Conservation (phyloP, 2,888 invertebrate species). For the Epinotia ramella region DNA sequence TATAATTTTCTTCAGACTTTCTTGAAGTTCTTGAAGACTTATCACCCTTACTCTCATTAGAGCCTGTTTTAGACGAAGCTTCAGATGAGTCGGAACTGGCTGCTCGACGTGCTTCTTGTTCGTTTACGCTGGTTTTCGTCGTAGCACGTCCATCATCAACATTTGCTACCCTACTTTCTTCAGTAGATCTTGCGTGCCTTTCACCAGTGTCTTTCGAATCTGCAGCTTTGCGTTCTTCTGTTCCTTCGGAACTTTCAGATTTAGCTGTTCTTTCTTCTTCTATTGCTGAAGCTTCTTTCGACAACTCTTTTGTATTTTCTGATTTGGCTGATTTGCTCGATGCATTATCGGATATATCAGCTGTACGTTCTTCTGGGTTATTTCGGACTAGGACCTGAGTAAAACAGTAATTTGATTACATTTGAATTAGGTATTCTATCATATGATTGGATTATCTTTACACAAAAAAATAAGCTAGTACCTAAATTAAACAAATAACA, state of each 20-base stretch:
- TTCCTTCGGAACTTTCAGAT: neutral
- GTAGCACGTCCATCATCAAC: neutral
- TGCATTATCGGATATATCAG: neutral
- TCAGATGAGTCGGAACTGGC: neutral
- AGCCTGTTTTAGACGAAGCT: neutral
- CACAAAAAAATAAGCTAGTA: neutral
- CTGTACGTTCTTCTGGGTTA: conserved; percentile 1
- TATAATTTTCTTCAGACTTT: conserved; percentile 3
- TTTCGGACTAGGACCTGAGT: neutral
- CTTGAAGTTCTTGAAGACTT: neutral
- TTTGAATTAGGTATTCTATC: no score
- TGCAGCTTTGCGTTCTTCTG: neutral
- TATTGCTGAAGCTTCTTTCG: conserved; percentile 8
- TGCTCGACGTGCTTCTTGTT: neutral
- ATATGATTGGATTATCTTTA: no score
- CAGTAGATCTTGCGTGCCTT: conserved; percentile 7
- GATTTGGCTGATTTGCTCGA: neutral
- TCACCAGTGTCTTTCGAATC: conserved; percentile 6
- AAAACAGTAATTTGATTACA: neutral
- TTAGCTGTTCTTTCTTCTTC: conserved; percentile 11
- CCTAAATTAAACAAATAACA: neutral
- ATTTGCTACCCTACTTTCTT: conserved; percentile 12
- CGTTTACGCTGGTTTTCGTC: neutral
- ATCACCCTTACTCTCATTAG: neutral
- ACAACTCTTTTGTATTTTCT: neutral